phyloP scores from a whole-genome alignment of 2,888 invertebrate species.

The Acleris sparsana region DNA sequence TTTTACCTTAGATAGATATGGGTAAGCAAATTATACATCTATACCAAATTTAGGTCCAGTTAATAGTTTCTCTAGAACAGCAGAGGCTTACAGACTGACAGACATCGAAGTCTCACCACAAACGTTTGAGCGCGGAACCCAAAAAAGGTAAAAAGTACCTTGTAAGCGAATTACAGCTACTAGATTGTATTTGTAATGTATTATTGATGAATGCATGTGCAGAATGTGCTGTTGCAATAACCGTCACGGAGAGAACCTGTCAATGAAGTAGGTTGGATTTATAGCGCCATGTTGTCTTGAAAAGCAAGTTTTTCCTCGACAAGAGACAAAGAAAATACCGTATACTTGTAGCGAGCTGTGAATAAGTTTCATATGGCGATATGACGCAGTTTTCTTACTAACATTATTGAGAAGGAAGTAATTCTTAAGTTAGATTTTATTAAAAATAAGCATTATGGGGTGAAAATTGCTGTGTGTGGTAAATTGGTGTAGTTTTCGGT shows the following conservation, averaged over 20 bases:
- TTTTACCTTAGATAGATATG: no score
- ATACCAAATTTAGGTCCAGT: no score
- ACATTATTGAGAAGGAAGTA: not conserved
- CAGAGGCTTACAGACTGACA: no score
- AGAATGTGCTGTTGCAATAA: slow-evolving; percentile 20
- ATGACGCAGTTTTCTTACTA: slow-evolving; percentile 9
- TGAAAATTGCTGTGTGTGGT: no score
- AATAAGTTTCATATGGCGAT: slow-evolving; percentile 4
- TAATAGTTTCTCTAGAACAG: no score
- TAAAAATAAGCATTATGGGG: no score
- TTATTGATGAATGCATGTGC: slow-evolving; percentile 4
- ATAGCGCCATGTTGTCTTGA: slow-evolving; percentile 31
- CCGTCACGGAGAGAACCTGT: slow-evolving; percentile 22
- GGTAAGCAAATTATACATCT: no score
- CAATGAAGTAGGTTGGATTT: slow-evolving; percentile 18
- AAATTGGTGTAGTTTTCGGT: no score
- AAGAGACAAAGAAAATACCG: slow-evolving; percentile 41
- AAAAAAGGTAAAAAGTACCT: not conserved
- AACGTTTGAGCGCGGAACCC: no score
- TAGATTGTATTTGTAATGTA: not conserved
- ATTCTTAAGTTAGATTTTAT: no score
- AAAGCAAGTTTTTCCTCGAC: slow-evolving; percentile 38
- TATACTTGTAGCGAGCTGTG: slow-evolving; percentile 31
- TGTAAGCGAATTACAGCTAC: not conserved
- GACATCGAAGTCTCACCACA: no score